Base-by-base conservation (phyloP, 2,888 invertebrate genomes). In the Lymantria dispar region DNA sequence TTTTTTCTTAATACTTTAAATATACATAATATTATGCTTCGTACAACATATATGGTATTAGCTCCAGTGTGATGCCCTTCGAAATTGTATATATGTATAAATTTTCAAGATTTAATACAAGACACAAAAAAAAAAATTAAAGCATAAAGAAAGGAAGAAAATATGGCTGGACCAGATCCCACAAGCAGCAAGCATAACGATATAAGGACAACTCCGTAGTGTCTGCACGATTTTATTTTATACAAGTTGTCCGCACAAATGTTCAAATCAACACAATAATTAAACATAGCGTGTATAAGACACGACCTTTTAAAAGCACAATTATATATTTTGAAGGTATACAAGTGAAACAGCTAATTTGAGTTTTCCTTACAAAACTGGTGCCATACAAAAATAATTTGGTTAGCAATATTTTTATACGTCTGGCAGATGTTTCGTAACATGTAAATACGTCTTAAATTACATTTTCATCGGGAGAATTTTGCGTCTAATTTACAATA, bases 401-500 rank as follows among this genome's bases (percentile, higher is more conserved):
- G 12, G 38, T 38, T 38, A 38, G 33, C 8, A 33, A 33, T 10
- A n/a, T 38, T 38, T 38, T 38, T 38, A n/a, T 44, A 44, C 40
- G n/a, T 46, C 11, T 11, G 7, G 0, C 1, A 3, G 11, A 43
- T 57, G 49, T 40, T 51, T 52, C 40, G 33, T 41, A 40, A 47
- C 58, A 51, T 62, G 47, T 56, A 60, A 62, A 64, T 67, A 58
- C 31, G 50, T 36, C 56, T 54, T 53, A 57, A 64, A 70, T 68
- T 60, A 60, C 57, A 46, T 51, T 56, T 50, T 55, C 59, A 66
- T 68, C 66, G 61, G 55, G 55, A 48, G 53, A 54, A 45, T 59
- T 62, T 62, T 63, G 57, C 47, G 46, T 65, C 59, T 78, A 76
- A 80, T 80, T 79, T 76, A 78, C 78, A 83, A 82, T 80, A 80